A percentile compares a stretch with the other conserved stretches of the same genome.
These are phyloP conservation scores for Micoletzkya japonica DNA, from an alignment of 2,888 invertebrate species.

Conservation along the genomic window DNA sequence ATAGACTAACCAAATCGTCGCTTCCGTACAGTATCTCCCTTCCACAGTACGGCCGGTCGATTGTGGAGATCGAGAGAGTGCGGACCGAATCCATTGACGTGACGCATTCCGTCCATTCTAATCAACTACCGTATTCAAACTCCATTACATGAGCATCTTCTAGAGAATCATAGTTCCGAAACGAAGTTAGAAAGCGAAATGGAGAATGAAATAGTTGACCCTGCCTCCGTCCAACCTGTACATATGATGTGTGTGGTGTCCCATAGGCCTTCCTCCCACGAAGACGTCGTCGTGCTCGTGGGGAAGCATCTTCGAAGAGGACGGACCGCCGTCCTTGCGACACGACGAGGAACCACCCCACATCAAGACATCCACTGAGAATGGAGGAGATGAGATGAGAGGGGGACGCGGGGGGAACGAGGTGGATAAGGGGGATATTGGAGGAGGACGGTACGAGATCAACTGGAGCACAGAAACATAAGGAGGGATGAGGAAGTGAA, in stretches of 20 bases:
- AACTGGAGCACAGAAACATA: not conserved
- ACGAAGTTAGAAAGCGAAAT: not conserved
- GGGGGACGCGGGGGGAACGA: not conserved
- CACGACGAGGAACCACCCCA: constrained; percentile 24
- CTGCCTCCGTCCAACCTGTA: not conserved
- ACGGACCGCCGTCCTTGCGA: constrained; percentile 23
- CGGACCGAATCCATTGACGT: not conserved
- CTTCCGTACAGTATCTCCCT: constrained; percentile 47
- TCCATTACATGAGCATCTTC: not conserved
- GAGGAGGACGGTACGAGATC: not conserved
- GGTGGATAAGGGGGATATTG: not conserved
- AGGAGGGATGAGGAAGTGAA: not conserved
- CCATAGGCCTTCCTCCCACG: not conserved
- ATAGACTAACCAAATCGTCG: constrained; percentile 47
- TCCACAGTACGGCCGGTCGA: constrained; percentile 45
- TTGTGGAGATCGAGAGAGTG: too few species aligned
- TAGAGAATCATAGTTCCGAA: not conserved
- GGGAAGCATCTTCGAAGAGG: not conserved
- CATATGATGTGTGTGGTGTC: not conserved
- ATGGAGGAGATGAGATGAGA: not conserved
- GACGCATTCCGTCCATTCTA: constrained; percentile 10
- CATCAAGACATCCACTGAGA: not conserved
- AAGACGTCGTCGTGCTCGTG: not conserved
- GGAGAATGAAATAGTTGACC: not conserved
- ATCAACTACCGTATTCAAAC: not conserved